A percentile compares a stretch with the other conserved stretches of the same genome.
Conservation (phyloP, 2,888 invertebrate genomes). For the Agrypnus murinus region DNA sequence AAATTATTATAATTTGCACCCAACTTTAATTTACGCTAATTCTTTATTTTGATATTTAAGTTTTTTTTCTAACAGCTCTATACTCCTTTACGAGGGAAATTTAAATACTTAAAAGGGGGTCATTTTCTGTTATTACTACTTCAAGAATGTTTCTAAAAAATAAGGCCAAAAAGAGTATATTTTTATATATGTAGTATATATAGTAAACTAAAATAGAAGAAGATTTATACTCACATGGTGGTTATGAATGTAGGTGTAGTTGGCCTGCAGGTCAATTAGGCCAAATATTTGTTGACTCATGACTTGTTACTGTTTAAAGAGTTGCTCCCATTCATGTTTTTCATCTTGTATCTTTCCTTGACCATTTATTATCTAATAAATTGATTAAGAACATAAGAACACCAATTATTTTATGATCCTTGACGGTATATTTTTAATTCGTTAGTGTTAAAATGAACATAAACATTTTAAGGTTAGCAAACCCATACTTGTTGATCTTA, state of each 20-base stretch:
- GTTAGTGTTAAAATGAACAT: slow-evolving; percentile 1
- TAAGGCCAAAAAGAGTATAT: too few relatives aligned
- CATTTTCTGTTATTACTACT: too few relatives aligned
- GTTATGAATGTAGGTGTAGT: slow-evolving; percentile 67
- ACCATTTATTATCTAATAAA: slow-evolving; percentile 52
- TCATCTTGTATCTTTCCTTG: slow-evolving; percentile 47
- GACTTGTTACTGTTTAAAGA: slow-evolving; percentile 46
- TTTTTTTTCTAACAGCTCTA: too few relatives aligned
- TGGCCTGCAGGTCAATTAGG: slow-evolving; percentile 72
- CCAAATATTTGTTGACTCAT: slow-evolving; percentile 67
- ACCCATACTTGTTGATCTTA: too few relatives aligned
- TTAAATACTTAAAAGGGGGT: too few relatives aligned
- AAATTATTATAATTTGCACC: slow-evolving; percentile 11
- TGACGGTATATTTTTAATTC: slow-evolving; percentile 10
- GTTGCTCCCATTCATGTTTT: slow-evolving; percentile 50
- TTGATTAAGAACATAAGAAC: slow-evolving; percentile 47
- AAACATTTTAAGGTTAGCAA: too few relatives aligned
- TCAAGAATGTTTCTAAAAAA: too few relatives aligned
- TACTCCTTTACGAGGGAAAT: too few relatives aligned
- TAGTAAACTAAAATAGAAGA: neutral
- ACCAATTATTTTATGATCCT: slow-evolving; percentile 43
- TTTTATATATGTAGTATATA: too few relatives aligned
- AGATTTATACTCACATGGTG: neutral
- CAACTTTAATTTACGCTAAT: neutral
- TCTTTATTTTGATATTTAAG: too few relatives aligned